Evolutionary conservation across 2,113 vertebrate genomes (phyloP).

Genomic region (Paratilapia polleni): DNA sequence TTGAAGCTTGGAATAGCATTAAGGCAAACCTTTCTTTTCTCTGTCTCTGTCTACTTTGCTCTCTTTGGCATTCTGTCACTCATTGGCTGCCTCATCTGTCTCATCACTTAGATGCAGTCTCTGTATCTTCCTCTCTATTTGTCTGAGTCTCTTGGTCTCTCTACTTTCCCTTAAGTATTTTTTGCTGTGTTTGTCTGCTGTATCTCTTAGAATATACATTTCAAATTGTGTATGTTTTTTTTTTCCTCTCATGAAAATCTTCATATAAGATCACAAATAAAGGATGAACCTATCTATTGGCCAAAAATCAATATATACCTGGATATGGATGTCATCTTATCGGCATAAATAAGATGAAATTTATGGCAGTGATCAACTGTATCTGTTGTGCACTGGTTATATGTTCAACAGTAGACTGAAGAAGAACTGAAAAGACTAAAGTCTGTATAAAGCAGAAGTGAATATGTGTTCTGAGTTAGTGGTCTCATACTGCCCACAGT

Average conservation of each 20-base stretch:
- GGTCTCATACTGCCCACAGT: not conserved
- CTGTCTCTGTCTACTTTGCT: conserved; percentile 39
- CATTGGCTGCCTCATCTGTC: conserved; percentile 43
- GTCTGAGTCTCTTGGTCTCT: not conserved
- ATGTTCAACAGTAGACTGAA: not conserved
- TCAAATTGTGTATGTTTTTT: not conserved
- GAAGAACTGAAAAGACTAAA: not conserved
- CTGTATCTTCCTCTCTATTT: conserved; percentile 15
- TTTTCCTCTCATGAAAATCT: not conserved
- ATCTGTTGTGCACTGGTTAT: not conserved
- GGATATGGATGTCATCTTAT: not conserved
- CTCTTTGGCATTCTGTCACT: conserved; percentile 54
- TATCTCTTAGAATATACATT: not conserved
- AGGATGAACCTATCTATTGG: not conserved
- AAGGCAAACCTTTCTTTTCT: conserved; percentile 57
- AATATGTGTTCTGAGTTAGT: not conserved
- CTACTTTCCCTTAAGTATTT: not conserved
- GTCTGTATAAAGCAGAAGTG: not conserved
- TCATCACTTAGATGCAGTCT: conserved; percentile 48
- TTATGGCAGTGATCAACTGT: not conserved
- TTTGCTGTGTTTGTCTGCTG: not conserved
- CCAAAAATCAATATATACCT: not conserved
- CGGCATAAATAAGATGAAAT: not conserved
- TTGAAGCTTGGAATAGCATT: conserved; percentile 68
- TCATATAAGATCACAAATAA: not conserved